Base-by-base conservation (phyloP, 2,888 invertebrate species). In the Cerastis rubricosa region DNA sequence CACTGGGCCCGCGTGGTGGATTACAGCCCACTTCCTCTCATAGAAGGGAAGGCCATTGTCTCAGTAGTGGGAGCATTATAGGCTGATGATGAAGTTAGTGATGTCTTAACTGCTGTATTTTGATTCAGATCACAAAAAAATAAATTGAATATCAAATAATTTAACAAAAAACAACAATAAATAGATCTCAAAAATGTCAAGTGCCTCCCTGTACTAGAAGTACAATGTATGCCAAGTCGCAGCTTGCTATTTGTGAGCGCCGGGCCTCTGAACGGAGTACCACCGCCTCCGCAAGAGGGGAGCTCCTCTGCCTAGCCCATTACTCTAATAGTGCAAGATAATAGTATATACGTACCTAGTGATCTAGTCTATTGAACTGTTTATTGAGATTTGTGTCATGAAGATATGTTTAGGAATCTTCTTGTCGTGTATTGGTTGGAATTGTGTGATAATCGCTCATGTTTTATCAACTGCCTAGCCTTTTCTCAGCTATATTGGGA, bases 231-330 rank as follows among this genome's bases (percentile, higher is more conserved):
- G 95, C 95, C 95, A 95, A 95, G 93, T 94, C 94, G 94, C 94
- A 95, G 95, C 92, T 94, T 93, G 95, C 95, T 95, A 95, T 95
- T 96, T 95, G 94, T 92, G 95, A 91, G 91, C 93, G 91, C 91
- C 92, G 94, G 94, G 94, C 95, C 94, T 93, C 94, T 92, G 93
- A 93, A 94, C 93, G 91, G 88, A 91, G 90, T 90, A 89, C 88
- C 90, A 89, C 64, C 79, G 70, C 74, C 78, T 76, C 78, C 69
- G 73, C 78, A 47, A 70, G 80, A 70, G 86, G 80, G 86, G 78
- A 29, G 71, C 66, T 61, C 64, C 69, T 85, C 78, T 74, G 71
- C 73, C 74, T 25, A 74, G 47, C 47, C 79, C 47, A 83, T 78
- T 86, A 85, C 63, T 43, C 74, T 83, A 84, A 70, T 79, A 84